A percentile compares a stretch with the other conserved stretches of the same genome.
Evolutionary conservation across 1,140 invertebrate species (phyloP).

Genomic region (Melanaphis sacchari): DNA sequence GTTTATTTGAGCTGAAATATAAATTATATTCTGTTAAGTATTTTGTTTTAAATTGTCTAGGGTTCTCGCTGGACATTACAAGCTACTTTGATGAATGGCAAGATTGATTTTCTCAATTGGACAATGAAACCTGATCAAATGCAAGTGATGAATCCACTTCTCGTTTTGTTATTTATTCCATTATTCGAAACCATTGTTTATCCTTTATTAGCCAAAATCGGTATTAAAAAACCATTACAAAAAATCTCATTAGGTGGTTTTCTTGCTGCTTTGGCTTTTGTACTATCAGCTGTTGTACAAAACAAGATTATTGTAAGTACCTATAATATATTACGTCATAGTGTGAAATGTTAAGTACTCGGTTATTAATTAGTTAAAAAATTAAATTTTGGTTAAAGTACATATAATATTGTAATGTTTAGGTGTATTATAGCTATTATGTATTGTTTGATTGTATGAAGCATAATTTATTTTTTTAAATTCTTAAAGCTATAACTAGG

Average conservation of each 20-base stretch:
- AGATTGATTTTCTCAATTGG: conserved; percentile 66
- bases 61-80: conserved; percentile 69
- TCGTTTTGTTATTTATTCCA: conserved; percentile 81
- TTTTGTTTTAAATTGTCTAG: conserved; percentile 58
- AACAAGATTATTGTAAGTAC: conserved; percentile 69
- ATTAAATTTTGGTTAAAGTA: not conserved
- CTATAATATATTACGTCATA: not conserved
- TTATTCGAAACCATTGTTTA: conserved; percentile 75
- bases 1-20: not conserved
- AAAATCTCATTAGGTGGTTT: conserved; percentile 73
- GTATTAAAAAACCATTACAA: conserved; percentile 66
- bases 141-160: conserved; percentile 79
- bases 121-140: conserved; percentile 81
- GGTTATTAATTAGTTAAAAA: not conserved
- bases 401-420: not conserved
- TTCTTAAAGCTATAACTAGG: too few relatives aligned
- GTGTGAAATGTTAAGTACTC: not conserved
- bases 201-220: conserved; percentile 61
- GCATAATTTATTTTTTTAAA: too few relatives aligned
- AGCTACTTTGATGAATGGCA: conserved; percentile 75
- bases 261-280: conserved; percentile 73
- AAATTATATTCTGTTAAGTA: not conserved
- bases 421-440: too few relatives aligned
- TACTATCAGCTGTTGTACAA: conserved; percentile 74
- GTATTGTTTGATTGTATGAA: too few relatives aligned